Conservation (phyloP, 2,797 vertebrate species). For the Sebastes alutus region DNA sequence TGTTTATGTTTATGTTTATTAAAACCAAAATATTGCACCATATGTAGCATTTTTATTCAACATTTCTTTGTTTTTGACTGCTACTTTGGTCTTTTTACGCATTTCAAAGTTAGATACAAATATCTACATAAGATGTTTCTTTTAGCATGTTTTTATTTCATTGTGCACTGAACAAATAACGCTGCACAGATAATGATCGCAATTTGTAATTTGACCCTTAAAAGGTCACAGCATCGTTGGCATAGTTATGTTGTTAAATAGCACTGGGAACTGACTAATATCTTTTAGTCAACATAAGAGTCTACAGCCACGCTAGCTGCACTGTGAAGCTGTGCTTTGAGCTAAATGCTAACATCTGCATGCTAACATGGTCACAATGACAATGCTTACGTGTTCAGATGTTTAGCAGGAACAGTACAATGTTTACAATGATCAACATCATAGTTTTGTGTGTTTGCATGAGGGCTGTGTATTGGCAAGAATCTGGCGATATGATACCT, state of each 20-base stretch:
- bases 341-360: background rate
- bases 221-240: background rate
- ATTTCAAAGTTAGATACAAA: background rate
- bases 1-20: too few species aligned
- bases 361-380: background rate
- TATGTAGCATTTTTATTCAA: background rate
- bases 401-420: background rate
- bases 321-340: background rate
- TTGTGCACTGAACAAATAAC: background rate
- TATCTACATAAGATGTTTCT: background rate
- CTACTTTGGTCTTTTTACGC: background rate
- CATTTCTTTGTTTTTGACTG: background rate
- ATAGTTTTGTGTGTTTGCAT: background rate
- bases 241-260: too few species aligned
- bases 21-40: background rate
- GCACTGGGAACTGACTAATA: background rate
- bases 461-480: too few species aligned
- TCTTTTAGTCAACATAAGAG: background rate
- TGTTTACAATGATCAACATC: background rate
- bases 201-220: background rate
- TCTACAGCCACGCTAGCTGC: too few species aligned
- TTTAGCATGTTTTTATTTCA: background rate
- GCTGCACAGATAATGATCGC: background rate
- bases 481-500: too few species aligned
- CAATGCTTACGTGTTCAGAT: background rate